Evolutionary conservation across 1,140 invertebrate species (phyloP), one percentile per base, ranked within the genome.

Genomic region (Popillia japonica): DNA sequence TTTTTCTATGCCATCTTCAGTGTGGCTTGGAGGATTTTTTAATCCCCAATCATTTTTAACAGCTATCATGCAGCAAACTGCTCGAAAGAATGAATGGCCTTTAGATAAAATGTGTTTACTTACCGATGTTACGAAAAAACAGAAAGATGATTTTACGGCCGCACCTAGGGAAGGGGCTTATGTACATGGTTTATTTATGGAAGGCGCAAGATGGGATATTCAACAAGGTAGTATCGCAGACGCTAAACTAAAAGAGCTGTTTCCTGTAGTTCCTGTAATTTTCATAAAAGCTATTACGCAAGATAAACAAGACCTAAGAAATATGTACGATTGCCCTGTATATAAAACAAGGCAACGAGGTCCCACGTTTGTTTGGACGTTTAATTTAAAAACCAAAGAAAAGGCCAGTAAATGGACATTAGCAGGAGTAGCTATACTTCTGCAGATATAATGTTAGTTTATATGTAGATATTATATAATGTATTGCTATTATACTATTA

Each of bases 31-130:
- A 9, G 97, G 96, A 20, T 97, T 99, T 86, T 99, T 99, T 88
- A 99, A 98, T 88, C 97, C 97, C 0, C 97, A 99, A 87, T 98
- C 96, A 11, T 97, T 99, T 86, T 88, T 99, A 8, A 99, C 97
- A 0, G 97, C 97, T 40, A 97, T 98, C 83, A 99, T 98, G 96
- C 97, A 99, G 87, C 95, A 95, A 86, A 98, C 96, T 68, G 96
- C 96, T 0, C 89, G 96, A 44, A 97, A 96, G 88, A 97, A 98
- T 87, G 96, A 98, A 87, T 96, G 96, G 93, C 96, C 97, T 0
- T 88, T 98, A 48, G 97, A 98, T 87, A 96, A 96, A 86, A 98
- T 98, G 96, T 96, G 95, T 85, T 88, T 99, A 64, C 93, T 96
- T 85, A 97, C 96, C 85, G 97, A 99, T 83, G 96, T 98, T 10